Conservation (phyloP, 1,140 invertebrate genomes). For the Pteromalus puparum region DNA sequence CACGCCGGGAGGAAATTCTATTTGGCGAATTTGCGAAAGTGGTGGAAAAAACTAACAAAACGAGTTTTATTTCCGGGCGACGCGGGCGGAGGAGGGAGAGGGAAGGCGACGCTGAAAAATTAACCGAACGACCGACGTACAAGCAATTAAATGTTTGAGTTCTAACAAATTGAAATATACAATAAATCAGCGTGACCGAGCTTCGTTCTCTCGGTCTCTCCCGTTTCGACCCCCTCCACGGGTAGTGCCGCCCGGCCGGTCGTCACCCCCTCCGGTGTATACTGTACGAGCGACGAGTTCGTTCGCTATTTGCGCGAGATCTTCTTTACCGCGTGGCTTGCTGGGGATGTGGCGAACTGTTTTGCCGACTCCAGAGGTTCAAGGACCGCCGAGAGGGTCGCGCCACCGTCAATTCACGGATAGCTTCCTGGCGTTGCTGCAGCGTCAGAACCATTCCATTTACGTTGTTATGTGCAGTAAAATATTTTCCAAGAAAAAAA, state of each 20-base stretch:
- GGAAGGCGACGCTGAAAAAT: constrained; percentile 55
- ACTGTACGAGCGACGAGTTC: not conserved
- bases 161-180: constrained; percentile 64
- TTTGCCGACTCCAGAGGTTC: constrained; percentile 42
- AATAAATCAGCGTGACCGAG: constrained; percentile 57
- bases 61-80: constrained; percentile 15
- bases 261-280: constrained; percentile 20
- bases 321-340: constrained; percentile 35
- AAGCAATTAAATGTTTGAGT: constrained; percentile 66
- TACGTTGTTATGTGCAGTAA: not conserved
- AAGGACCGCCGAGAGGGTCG: not conserved
- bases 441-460: not conserved
- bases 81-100: not conserved
- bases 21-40: constrained; percentile 5
- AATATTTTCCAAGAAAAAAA: not conserved
- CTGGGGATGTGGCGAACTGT: constrained; percentile 9
- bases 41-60: not conserved
- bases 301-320: not conserved
- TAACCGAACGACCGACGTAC: constrained; percentile 56
- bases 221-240: constrained; percentile 40
- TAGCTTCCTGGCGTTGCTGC: constrained; percentile 34
- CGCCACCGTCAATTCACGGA: constrained; percentile 16
- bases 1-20: not conserved
- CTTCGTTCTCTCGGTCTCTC: constrained; percentile 10
- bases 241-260: constrained; percentile 20